Conservation (phyloP, 2,113 vertebrate genomes). For the Promerops cafer region DNA sequence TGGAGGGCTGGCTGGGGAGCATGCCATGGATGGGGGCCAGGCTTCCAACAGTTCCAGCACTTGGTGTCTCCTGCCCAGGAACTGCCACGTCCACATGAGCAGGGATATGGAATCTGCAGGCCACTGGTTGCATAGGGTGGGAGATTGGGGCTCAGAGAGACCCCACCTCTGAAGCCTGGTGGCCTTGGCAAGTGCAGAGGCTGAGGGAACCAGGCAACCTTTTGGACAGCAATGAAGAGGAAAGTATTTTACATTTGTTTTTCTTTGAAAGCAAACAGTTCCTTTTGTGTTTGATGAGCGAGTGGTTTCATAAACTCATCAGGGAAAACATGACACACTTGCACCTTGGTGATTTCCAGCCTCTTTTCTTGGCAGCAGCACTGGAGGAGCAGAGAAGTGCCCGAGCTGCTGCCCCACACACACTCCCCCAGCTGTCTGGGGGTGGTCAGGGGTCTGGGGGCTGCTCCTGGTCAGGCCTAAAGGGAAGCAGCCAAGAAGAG, state of each 20-base stretch:
- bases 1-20: not conserved
- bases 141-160: not conserved
- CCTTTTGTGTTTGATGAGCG: slow-evolving; percentile 24
- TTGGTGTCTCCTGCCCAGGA: not conserved
- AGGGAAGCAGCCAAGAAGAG: not conserved
- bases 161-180: not conserved
- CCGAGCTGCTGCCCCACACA: not conserved
- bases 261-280: slow-evolving; percentile 13
- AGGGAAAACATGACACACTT: not conserved
- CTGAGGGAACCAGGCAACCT: not conserved
- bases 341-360: not conserved
- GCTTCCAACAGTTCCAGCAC: not conserved
- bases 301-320: not conserved
- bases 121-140: not conserved
- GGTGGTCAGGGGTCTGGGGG: not conserved
- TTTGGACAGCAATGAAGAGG: not conserved
- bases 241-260: slow-evolving; percentile 18
- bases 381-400: not conserved
- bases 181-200: not conserved
- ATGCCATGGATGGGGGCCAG: not conserved
- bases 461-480: not conserved
- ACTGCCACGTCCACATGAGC: not conserved
- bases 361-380: not conserved
- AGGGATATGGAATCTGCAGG: not conserved
- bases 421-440: no score